Evolutionary conservation across 2,888 invertebrate species (phyloP).

Genomic region (Julus scanicus): DNA sequence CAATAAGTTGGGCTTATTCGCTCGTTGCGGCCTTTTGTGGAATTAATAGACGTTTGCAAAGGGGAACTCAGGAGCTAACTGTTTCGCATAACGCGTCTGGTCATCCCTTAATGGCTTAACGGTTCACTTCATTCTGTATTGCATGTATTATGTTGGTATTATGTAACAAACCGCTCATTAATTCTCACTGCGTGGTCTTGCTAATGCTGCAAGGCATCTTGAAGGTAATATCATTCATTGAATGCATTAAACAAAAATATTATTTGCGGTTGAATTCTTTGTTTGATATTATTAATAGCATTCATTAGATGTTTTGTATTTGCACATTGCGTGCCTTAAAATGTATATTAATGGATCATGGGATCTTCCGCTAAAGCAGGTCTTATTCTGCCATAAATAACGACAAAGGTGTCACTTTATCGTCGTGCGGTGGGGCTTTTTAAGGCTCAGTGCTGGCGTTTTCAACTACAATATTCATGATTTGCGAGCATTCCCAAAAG

Average conservation of each 20-base stretch:
- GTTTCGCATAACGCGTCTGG: neutral
- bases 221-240: no score
- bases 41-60: neutral
- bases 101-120: neutral
- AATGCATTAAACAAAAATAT: no score
- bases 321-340: neutral
- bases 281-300: no score
- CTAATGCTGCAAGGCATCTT: no score
- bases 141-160: neutral
- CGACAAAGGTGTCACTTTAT: constrained; percentile 17
- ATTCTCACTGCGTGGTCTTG: neutral
- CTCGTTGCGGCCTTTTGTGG: neutral
- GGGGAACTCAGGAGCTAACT: neutral
- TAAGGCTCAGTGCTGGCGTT: neutral
- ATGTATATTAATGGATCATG: neutral
- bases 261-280: no score
- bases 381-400: neutral
- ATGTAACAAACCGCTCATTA: neutral
- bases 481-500: constrained; percentile 1
- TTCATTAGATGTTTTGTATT: neutral
- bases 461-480: constrained; percentile 13
- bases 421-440: neutral
- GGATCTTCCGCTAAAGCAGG: neutral
- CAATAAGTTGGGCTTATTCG: constrained; percentile 24
- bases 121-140: neutral